These are phyloP conservation scores for Perizoma affinitatum DNA, from an alignment of 2,888 invertebrate genomes.

Conservation along the genomic window DNA sequence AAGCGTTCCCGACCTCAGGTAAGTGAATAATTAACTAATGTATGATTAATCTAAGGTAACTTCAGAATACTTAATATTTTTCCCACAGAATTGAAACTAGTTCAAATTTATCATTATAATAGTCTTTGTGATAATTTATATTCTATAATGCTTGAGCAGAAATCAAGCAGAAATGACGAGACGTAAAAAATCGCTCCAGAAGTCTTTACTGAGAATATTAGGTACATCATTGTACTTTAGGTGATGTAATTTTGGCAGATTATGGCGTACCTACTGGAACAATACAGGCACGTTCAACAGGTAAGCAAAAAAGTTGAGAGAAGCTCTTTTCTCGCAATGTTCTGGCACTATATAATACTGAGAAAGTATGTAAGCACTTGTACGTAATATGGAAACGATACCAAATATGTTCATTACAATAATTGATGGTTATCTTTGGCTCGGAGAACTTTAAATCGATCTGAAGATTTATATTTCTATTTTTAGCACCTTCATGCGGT, in stretches of 20 bases:
- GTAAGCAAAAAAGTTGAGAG: constrained; percentile 30
- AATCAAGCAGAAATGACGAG: background rate
- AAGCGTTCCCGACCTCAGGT: constrained; percentile 55
- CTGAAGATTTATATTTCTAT: too few relatives aligned
- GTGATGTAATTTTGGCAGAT: background rate
- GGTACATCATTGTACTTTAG: constrained; percentile 1
- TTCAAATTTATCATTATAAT: background rate
- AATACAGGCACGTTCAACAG: constrained; percentile 36
- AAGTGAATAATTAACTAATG: constrained; percentile 41
- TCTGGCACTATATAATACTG: background rate
- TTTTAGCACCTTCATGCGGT: too few relatives aligned
- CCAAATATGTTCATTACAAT: constrained; percentile 22
- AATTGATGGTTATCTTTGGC: too few relatives aligned
- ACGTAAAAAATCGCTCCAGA: background rate
- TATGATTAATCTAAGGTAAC: too few relatives aligned
- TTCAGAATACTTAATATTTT: too few relatives aligned
- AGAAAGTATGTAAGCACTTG: constrained; percentile 4
- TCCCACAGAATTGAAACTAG: too few relatives aligned
- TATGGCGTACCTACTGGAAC: constrained; percentile 17
- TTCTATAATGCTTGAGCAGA: background rate
- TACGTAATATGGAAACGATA: constrained; percentile 20
- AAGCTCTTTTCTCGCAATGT: constrained; percentile 12
- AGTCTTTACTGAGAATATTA: constrained; percentile 8
- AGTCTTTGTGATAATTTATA: constrained; percentile 1
- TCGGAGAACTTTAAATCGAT: too few relatives aligned